Evolutionary conservation across 2,113 vertebrate species (phyloP), one percentile per base, ranked within the genome.

Genomic region (human (Homo sapiens)): DNA sequence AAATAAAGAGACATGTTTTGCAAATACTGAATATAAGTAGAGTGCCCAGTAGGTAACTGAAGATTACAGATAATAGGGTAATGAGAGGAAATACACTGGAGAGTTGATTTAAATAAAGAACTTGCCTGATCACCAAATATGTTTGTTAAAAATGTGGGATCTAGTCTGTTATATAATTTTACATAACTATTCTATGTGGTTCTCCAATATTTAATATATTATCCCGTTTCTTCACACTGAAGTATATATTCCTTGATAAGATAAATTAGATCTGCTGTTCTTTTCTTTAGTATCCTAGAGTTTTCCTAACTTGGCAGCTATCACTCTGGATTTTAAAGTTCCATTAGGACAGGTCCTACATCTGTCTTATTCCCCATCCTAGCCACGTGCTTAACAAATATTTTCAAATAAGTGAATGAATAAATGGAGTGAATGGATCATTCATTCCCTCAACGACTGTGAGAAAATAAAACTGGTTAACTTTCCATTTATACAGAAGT

Each of bases 391-490:
- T 87, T 40, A 82, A 50, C 9, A 93, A 82, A 75, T 81, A 17
- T 85, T 78, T 78, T 79, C 38, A 97, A 81, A 38, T 30, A 64
- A 86, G 52, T 30, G n/a, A 78, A 79, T 61, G 6, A 92, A 52
- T 61, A 23, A 95, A 92, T 64, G 13, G 0, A 96, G 50, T 75
- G 3, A 80, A 3, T 55, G 38, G 89, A 22, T 70, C 38, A 96
- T 82, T 89, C 40, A 88, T 91, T 84, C 59, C 52, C 10, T 76
- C 61, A 95, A 13, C n/a, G 22, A 95, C 12, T 81, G 0, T 45
- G 25, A 93, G 61, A 85, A 90, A 94, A 78, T 76, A 40, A 97
- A 93, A 25, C 12, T n/a, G 40, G 23, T 11, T 89, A 40, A 94
- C 57, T 93, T 20, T 78, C 66, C 92, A 0, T 50, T 70, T 68